Evolutionary conservation across 2,113 vertebrate species (phyloP), one percentile per base, ranked within the genome.

Genomic region (Dolichotis patagonum): DNA sequence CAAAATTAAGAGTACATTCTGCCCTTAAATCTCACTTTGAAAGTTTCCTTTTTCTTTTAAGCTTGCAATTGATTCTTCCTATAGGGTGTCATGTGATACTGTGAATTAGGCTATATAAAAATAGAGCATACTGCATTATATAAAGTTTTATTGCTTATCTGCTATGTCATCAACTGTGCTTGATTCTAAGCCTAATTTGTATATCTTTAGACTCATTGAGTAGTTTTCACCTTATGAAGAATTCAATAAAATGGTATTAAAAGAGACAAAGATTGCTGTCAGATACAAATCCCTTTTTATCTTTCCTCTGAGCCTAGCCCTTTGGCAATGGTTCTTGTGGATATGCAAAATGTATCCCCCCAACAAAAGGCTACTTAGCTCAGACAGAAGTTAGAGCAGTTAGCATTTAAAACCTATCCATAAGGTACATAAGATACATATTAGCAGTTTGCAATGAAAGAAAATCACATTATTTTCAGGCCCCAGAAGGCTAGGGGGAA

Each of bases 171-270:
- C 52, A 65, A 94, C 85, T 96, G 63, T 85, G 43, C 69, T 94
- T 94, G 91, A 95, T 78, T 97, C 83, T 92, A 69, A 84, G 41
- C 38, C 97, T 96, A 97, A 97, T 97, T 96, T 98, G 97, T 98
- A 0, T 97, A 96, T 92, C 92, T 97, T 97, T 96, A 96, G 88
- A 95, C 63, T 95, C 78, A 96, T 60, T 80, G 87, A 95, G 67
- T 85, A 96, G 90, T 89, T 96, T 95, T 96, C 43, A 96, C 94
- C 88, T 97, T 97, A 98, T 90, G 93, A 98, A 97, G 95, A 96
- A 97, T 98, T 97, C 92, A 97, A 85, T 97, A 98, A 98, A 97
- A 96, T 93, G 43, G 60, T 87, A 97, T 97, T 97, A 96, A 98
- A 97, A 96, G 77, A 97, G 92, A 97, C 84, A 97, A 97, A 98